These are phyloP conservation scores for Phoenoteleia sp. DNA, from an alignment of 2,888 invertebrate species.

Conservation along the genomic window DNA sequence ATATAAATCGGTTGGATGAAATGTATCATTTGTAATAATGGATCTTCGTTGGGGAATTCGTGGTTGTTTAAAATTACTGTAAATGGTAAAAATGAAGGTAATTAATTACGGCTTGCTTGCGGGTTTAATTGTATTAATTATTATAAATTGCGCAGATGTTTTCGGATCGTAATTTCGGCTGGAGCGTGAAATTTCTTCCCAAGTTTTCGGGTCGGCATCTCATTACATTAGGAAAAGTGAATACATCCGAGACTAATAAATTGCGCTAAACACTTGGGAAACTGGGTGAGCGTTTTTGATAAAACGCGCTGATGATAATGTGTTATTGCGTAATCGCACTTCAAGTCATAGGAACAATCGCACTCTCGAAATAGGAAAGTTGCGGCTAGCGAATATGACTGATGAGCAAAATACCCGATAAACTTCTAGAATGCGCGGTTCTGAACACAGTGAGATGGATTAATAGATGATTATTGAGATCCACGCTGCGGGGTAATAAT, in stretches of 20 bases:
- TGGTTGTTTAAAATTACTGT: too few relatives aligned
- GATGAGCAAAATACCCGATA: slow-evolving; percentile 13
- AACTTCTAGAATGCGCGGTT: slow-evolving; percentile 14
- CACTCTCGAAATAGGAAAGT: slow-evolving; percentile 28
- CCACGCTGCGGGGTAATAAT: neutral
- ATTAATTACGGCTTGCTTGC: too few relatives aligned
- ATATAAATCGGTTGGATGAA: too few relatives aligned
- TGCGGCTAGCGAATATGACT: slow-evolving; percentile 2
- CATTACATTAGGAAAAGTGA: too few relatives aligned
- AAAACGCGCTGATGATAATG: slow-evolving; percentile 27
- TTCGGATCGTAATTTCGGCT: neutral
- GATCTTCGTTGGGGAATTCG: too few relatives aligned
- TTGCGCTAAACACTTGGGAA: slow-evolving; percentile 12
- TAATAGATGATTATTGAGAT: slow-evolving; percentile 25
- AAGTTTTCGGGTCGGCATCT: neutral
- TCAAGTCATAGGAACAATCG: slow-evolving; percentile 11
- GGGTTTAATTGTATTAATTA: neutral
- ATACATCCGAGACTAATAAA: slow-evolving; percentile 16
- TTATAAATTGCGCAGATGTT: neutral
- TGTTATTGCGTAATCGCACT: slow-evolving; percentile 18
- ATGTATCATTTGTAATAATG: too few relatives aligned
- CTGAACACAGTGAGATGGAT: slow-evolving; percentile 11
- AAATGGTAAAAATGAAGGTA: too few relatives aligned
- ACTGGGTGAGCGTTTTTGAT: slow-evolving; percentile 15
- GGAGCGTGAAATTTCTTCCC: neutral